phyloP scores from a whole-genome alignment of 64 coral and sea anemone genomes.

The Porites lutea region DNA sequence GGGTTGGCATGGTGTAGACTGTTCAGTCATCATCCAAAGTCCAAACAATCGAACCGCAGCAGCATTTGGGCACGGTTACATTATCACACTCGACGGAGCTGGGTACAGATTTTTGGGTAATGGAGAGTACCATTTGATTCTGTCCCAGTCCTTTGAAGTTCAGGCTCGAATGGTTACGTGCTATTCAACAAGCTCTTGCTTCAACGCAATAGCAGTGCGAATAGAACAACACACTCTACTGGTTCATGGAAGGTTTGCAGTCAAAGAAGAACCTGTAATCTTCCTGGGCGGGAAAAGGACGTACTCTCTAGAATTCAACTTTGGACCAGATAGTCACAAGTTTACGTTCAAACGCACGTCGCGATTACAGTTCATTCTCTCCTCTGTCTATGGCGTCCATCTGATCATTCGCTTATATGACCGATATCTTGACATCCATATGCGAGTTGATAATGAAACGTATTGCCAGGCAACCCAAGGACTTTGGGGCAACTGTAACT shows the following conservation, averaged over 20 bases:
- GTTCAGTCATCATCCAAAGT: constrained; percentile 67
- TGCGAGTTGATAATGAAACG: constrained; percentile 66
- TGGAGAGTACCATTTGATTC: constrained; percentile 84
- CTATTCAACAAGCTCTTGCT: constrained; percentile 77
- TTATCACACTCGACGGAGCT: constrained; percentile 77
- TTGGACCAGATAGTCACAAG: constrained; percentile 63
- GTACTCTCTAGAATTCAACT: constrained; percentile 21
- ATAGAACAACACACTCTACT: constrained; percentile 55
- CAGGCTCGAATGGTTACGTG: constrained; percentile 87
- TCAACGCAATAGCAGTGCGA: constrained; percentile 85
- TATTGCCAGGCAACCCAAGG: constrained; percentile 69
- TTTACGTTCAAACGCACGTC: constrained; percentile 72
- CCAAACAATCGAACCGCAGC: constrained; percentile 77
- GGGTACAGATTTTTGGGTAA: constrained; percentile 75
- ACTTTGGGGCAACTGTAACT: constrained; percentile 91
- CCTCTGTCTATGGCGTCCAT: constrained; percentile 42
- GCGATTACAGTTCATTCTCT: constrained; percentile 61
- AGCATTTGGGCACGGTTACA: constrained; percentile 63
- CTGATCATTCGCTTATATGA: constrained; percentile 83
- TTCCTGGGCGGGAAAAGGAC: constrained; percentile 52
- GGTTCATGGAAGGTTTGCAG: constrained; percentile 75
- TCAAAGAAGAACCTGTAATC: constrained; percentile 61
- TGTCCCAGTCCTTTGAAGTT: constrained; percentile 60
- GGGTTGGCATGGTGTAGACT: constrained; percentile 76
- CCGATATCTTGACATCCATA: constrained; percentile 86